Evolutionary conservation across 2,888 invertebrate species (phyloP).

Genomic region (Itoplectis maculator): DNA sequence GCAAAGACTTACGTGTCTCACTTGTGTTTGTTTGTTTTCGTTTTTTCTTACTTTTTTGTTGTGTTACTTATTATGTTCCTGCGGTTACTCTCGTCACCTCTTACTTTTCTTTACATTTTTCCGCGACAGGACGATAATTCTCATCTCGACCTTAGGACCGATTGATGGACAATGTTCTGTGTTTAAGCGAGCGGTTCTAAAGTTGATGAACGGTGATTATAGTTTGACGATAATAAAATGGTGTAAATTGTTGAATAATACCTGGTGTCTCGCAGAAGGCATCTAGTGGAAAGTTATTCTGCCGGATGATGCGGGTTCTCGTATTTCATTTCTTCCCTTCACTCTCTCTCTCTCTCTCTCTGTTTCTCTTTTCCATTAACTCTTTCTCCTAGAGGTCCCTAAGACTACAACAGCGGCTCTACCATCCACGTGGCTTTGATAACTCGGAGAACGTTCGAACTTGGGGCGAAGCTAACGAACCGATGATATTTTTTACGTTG

Average conservation of each 20-base stretch:
- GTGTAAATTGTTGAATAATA: slow-evolving; percentile 65
- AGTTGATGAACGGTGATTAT: slow-evolving; percentile 73
- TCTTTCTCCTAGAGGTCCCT: slow-evolving; percentile 48
- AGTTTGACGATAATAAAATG: slow-evolving; percentile 64
- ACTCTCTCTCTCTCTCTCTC: slow-evolving; percentile 30
- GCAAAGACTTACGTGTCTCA: slow-evolving; percentile 75
- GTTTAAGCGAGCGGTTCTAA: slow-evolving; percentile 73
- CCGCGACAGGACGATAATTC: slow-evolving; percentile 59
- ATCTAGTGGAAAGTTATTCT: slow-evolving; percentile 69
- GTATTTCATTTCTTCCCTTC: slow-evolving; percentile 53
- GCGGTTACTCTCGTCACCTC: slow-evolving; percentile 6
- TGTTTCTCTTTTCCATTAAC: slow-evolving; percentile 11
- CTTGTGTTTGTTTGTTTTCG: slow-evolving; percentile 70
- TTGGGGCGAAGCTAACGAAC: slow-evolving; percentile 54
- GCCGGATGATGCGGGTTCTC: slow-evolving; percentile 60
- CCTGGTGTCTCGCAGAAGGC: slow-evolving; percentile 67
- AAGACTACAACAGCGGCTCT: slow-evolving; percentile 61
- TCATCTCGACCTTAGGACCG: slow-evolving; percentile 67
- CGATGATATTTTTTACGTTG: slow-evolving; percentile 13
- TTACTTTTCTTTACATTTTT: slow-evolving; percentile 23
- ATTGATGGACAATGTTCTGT: slow-evolving; percentile 72
- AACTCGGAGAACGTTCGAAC: slow-evolving; percentile 62
- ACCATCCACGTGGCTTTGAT: slow-evolving; percentile 63
- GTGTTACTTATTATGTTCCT: slow-evolving; percentile 21
- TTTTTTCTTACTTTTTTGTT: slow-evolving; percentile 39